Evolutionary conservation across 2,113 vertebrate genomes (phyloP).

Genomic region (Etia nguti): DNA sequence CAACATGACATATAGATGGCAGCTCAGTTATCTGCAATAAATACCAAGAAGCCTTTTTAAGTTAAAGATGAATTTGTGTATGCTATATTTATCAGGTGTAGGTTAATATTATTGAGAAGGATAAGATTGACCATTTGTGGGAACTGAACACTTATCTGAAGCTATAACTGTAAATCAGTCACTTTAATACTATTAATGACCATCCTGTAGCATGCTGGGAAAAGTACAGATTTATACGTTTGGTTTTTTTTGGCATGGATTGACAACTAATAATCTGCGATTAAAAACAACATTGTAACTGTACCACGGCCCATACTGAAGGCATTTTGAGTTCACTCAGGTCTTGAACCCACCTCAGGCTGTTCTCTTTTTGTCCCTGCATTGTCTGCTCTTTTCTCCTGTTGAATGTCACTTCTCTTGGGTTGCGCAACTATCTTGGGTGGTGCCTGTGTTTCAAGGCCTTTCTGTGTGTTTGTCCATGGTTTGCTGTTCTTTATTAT

Average conservation of each 20-base stretch:
- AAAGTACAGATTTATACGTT: neutral
- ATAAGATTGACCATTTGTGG: neutral
- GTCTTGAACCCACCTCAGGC: neutral
- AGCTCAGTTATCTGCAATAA: neutral
- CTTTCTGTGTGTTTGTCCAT: neutral
- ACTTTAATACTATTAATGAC: neutral
- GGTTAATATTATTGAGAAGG: neutral
- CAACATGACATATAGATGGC: fast-evolving
- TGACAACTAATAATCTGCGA: neutral
- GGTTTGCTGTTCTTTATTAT: neutral
- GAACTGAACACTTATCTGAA: neutral
- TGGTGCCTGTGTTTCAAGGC: neutral
- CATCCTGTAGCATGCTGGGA: neutral
- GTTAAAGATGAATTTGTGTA: neutral
- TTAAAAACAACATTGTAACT: neutral
- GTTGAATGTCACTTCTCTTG: neutral
- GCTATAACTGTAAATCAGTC: neutral
- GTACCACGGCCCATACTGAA: neutral
- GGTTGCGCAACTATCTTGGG: neutral
- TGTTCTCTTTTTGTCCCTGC: neutral
- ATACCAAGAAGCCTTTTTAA: neutral
- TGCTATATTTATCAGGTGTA: neutral
- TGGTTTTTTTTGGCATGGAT: neutral
- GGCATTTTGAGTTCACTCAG: neutral
- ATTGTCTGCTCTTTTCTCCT: neutral